These are phyloP conservation scores for Lindbergichthys nudifrons DNA, from an alignment of 2,797 vertebrate genomes.

Conservation along the genomic window DNA sequence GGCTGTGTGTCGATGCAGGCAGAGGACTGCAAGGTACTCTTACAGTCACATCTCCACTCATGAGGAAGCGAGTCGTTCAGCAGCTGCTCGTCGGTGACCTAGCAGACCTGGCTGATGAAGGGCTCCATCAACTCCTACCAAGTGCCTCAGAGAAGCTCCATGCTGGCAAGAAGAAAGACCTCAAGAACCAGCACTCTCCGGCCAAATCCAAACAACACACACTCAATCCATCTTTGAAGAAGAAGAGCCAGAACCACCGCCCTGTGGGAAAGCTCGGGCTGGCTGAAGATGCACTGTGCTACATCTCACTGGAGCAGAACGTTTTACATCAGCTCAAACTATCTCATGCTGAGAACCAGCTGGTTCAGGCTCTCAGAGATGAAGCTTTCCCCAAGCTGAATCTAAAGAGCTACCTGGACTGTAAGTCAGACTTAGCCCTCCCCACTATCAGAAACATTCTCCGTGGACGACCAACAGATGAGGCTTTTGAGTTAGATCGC, in stretches of 20 bases:
- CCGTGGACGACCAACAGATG: slow-evolving; percentile 72
- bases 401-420: slow-evolving; percentile 84
- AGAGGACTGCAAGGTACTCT: slow-evolving; percentile 71
- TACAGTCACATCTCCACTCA: slow-evolving; percentile 71
- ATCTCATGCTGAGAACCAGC: slow-evolving; percentile 60
- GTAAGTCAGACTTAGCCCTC: slow-evolving; percentile 82
- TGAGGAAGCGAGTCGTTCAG: slow-evolving; percentile 78
- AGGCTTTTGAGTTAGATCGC: slow-evolving; percentile 77
- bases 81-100: slow-evolving; percentile 84
- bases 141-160: slow-evolving; percentile 59
- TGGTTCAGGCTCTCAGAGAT: slow-evolving; percentile 76
- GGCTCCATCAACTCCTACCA: slow-evolving; percentile 77
- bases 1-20: slow-evolving; percentile 83
- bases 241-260: slow-evolving; percentile 56
- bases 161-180: slow-evolving; percentile 60
- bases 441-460: slow-evolving; percentile 81
- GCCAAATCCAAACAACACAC: slow-evolving; percentile 67
- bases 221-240: slow-evolving; percentile 49
- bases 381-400: slow-evolving; percentile 82
- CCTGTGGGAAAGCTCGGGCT: slow-evolving; percentile 55
- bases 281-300: slow-evolving; percentile 75
- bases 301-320: slow-evolving; percentile 73
- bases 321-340: slow-evolving; percentile 66
- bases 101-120: slow-evolving; percentile 83
- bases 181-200: slow-evolving; percentile 47